A percentile compares a stretch with the other conserved stretches of the same genome.
Evolutionary conservation across 2,113 vertebrate species (phyloP).

Genomic region (Forbesichthys agassizii): DNA sequence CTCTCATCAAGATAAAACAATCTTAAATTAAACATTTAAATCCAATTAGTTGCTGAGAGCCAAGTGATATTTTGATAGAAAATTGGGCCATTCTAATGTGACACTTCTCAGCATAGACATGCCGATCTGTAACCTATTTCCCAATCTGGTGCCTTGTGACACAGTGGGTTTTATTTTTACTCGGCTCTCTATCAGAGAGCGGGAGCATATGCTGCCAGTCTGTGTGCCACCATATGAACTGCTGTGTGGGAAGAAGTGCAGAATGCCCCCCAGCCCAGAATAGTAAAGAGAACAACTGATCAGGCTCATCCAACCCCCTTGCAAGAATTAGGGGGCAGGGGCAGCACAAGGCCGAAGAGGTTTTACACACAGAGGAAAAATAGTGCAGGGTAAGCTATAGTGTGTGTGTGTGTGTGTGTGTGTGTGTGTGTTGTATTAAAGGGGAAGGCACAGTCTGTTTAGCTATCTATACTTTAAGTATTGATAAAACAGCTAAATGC

Average conservation of each 20-base stretch:
- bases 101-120: slow-evolving; percentile 56
- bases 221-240: slow-evolving; percentile 74
- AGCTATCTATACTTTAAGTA: neutral
- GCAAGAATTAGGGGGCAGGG: slow-evolving; percentile 31
- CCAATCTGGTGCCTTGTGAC: slow-evolving; percentile 78
- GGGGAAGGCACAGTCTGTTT: neutral
- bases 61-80: slow-evolving; percentile 36
- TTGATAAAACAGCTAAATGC: too few relatives aligned
- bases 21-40: neutral
- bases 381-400: neutral
- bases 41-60: slow-evolving; percentile 8
- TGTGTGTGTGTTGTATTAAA: neutral
- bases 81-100: slow-evolving; percentile 62
- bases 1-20: neutral
- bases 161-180: slow-evolving; percentile 77
- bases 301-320: slow-evolving; percentile 34
- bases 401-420: neutral
- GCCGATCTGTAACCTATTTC: slow-evolving; percentile 77
- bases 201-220: slow-evolving; percentile 78
- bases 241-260: slow-evolving; percentile 56
- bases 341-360: slow-evolving; percentile 28
- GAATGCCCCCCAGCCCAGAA: slow-evolving; percentile 65
- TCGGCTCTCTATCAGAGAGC: slow-evolving; percentile 66
- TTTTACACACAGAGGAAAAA: slow-evolving; percentile 20
- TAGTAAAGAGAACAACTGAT: slow-evolving; percentile 59